Percentiles rank a stretch among this genome's conserved stretches.
phyloP scores from a whole-genome alignment of 2,888 invertebrate species.

The Chloroclysta siterata region DNA sequence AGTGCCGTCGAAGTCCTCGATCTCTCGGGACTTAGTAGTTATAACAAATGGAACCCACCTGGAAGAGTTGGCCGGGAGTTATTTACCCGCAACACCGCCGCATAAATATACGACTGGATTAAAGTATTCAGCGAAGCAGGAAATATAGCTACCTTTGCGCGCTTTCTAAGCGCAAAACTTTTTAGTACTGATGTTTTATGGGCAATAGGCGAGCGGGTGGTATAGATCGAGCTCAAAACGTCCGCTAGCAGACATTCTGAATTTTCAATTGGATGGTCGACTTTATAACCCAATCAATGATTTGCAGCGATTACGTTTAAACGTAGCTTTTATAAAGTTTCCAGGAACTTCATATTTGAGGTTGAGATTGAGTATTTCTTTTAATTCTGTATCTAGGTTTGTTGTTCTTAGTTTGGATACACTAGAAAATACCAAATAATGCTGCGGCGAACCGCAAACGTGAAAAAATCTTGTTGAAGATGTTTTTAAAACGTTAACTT shows the following conservation, averaged over 20 bases:
- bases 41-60: conserved; percentile 74
- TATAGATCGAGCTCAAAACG: conserved; percentile 21
- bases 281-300: conserved; percentile 14
- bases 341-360: not conserved
- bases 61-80: conserved; percentile 65
- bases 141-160: conserved; percentile 62
- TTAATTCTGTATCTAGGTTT: too few species aligned
- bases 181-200: conserved; percentile 37
- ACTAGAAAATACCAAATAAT: not conserved
- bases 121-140: conserved; percentile 67
- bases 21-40: conserved; percentile 65
- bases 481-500: conserved; percentile 17
- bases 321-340: not conserved
- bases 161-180: conserved; percentile 53
- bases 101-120: conserved; percentile 71
- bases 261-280: conserved; percentile 19
- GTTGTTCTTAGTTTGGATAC: too few species aligned
- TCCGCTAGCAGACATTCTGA: conserved; percentile 11
- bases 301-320: conserved; percentile 1
- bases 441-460: not conserved
- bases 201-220: conserved; percentile 18
- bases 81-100: conserved; percentile 65
- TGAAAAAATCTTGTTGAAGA: conserved; percentile 4
- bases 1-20: conserved; percentile 58
- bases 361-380: not conserved